Conservation (phyloP, 23 tunicate genomes). For the Aplidium turbinatum region DNA sequence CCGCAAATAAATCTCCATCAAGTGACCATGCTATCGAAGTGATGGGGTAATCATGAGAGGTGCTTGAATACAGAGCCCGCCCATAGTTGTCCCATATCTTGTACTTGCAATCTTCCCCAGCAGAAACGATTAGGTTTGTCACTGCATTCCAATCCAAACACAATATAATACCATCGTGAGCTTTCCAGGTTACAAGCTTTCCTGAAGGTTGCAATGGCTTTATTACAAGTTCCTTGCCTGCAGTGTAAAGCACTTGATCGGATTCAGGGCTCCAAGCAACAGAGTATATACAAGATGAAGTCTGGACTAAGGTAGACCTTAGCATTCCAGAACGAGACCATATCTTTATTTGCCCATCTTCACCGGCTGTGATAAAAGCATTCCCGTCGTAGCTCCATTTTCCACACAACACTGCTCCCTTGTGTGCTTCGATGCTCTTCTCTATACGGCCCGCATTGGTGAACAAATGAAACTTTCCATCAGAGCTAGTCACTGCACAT, state of each 20-base stretch:
- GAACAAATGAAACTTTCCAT: constrained; percentile 76
- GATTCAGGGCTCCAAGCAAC: constrained; percentile 96
- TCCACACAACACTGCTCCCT: constrained; percentile 82
- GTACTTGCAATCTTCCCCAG: constrained; percentile 98
- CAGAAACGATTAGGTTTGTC: constrained; percentile 74
- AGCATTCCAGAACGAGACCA: constrained; percentile 97
- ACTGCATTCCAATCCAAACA: constrained; percentile 76
- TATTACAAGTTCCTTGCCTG: constrained; percentile 74
- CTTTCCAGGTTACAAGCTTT: constrained; percentile 85
- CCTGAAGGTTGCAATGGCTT: constrained; percentile 88
- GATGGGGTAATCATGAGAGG: constrained; percentile 75
- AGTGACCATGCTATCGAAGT: constrained; percentile 84
- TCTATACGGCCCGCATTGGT: constrained; percentile 77
- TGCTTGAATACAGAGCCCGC: constrained; percentile 68
- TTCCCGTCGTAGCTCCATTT: constrained; percentile 90
- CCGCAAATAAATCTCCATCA: constrained; percentile 83
- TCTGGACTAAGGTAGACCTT: constrained; percentile 70
- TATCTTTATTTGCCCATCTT: constrained; percentile 92
- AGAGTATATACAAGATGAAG: constrained; percentile 58
- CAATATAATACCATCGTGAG: constrained; percentile 83
- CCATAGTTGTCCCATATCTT: constrained; percentile 98
- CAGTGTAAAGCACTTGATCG: constrained; percentile 69
- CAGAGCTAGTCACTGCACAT: constrained; percentile 79
- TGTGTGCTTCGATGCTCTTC: constrained; percentile 83
- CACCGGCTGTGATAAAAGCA: constrained; percentile 91